Percentiles rank a stretch among this genome's conserved stretches.
Conservation (phyloP, 2,797 vertebrate genomes). For the Lithobates pipiens region DNA sequence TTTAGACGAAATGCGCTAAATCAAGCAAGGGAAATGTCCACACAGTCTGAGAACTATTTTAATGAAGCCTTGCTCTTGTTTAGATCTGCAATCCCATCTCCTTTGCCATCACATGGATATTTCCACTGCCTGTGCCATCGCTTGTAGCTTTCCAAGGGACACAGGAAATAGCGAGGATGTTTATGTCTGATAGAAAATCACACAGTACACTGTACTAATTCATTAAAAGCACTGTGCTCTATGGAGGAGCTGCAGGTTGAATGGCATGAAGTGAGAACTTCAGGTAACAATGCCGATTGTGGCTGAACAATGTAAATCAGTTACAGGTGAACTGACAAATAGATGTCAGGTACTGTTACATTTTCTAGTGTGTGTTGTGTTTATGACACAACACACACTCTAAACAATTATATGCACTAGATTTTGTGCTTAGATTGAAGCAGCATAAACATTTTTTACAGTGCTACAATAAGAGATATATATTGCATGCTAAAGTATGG, state of each 20-base stretch:
- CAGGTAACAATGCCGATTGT: constrained; percentile 14
- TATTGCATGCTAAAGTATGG: too few relatives aligned
- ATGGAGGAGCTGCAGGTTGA: constrained; percentile 9
- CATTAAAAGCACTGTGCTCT: constrained; percentile 39
- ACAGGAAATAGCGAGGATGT: constrained; percentile 59
- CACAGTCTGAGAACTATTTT: constrained; percentile 56
- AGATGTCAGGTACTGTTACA: background rate
- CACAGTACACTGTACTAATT: constrained; percentile 50
- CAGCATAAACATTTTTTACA: too few relatives aligned
- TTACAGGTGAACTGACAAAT: background rate
- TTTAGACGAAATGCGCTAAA: constrained; percentile 56
- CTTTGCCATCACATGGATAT: constrained; percentile 58
- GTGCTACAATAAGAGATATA: too few relatives aligned
- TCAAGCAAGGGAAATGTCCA: constrained; percentile 56
- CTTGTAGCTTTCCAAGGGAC: constrained; percentile 56
- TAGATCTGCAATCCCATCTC: constrained; percentile 50
- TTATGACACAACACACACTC: background rate
- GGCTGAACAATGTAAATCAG: background rate
- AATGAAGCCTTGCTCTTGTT: constrained; percentile 53
- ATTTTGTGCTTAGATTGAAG: too few relatives aligned
- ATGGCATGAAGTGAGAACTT: constrained; percentile 2
- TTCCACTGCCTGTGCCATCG: constrained; percentile 59
- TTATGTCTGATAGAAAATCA: constrained; percentile 52
- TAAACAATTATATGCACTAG: too few relatives aligned
- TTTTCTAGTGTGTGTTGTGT: background rate